These are phyloP conservation scores for Ooceraea biroi DNA, from an alignment of 1,140 invertebrate species.

Conservation along the genomic window DNA sequence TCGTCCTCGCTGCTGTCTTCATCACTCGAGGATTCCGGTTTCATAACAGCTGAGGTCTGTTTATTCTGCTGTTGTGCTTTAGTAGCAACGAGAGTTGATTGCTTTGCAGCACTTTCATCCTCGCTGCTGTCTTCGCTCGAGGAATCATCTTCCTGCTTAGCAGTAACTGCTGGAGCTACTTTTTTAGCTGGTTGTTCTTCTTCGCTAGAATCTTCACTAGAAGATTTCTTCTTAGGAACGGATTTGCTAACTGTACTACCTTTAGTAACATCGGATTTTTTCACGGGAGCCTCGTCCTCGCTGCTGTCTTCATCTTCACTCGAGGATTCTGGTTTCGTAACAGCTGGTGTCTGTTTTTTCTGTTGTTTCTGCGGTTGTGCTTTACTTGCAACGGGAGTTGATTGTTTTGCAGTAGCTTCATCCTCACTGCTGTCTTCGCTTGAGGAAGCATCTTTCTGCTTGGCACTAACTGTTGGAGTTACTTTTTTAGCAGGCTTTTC, in stretches of 20 bases:
- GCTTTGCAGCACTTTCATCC: constrained; percentile 67
- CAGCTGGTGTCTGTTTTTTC: not conserved
- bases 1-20: constrained; percentile 70
- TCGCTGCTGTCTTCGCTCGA: constrained; percentile 75
- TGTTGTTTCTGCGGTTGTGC: constrained; percentile 4
- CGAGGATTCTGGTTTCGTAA: constrained; percentile 67
- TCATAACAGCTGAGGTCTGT: constrained; percentile 3
- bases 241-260: constrained; percentile 26
- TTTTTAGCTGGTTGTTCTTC: constrained; percentile 69
- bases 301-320: constrained; percentile 74
- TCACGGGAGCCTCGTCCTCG: constrained; percentile 61
- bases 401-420: not conserved
- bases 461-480: too few species aligned
- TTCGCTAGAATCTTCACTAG: constrained; percentile 74
- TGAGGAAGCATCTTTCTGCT: constrained; percentile 66
- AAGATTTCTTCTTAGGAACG: constrained; percentile 64
- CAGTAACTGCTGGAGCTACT: not conserved
- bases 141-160: constrained; percentile 65
- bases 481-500: constrained; percentile 55
- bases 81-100: constrained; percentile 22
- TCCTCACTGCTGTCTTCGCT: constrained; percentile 57
- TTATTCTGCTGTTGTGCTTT: constrained; percentile 33
- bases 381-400: constrained; percentile 16
- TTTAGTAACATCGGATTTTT: constrained; percentile 31
- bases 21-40: constrained; percentile 68